Evolutionary conservation across 2,888 invertebrate species (phyloP).

Genomic region (Lasius fuliginosus): DNA sequence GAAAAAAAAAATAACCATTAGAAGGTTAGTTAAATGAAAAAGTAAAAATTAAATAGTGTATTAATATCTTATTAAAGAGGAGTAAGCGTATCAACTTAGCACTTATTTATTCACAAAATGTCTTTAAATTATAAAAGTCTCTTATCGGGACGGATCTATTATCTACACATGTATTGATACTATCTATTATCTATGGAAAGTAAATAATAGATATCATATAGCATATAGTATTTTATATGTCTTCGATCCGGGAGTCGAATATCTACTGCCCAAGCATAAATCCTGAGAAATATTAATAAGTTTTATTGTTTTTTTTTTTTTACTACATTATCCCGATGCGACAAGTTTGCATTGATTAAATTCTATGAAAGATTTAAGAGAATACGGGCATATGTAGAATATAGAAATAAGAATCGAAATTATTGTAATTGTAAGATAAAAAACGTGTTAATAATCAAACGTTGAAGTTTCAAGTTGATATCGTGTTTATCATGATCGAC

Average conservation of each 20-base stretch:
- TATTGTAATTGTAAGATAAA: not conserved
- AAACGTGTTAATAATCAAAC: not conserved
- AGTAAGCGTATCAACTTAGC: not conserved
- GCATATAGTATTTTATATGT: constrained; percentile 22
- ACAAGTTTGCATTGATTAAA: not conserved
- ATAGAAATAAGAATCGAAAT: not conserved
- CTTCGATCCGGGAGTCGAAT: constrained; percentile 1
- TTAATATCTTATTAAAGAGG: not conserved
- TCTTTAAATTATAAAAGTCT: constrained; percentile 8
- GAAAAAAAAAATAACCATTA: not conserved
- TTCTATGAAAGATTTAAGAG: not conserved
- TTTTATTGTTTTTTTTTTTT: not conserved
- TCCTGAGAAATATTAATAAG: constrained; percentile 8
- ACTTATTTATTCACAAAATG: constrained; percentile 17
- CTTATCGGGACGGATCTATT: not conserved
- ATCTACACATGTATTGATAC: not conserved
- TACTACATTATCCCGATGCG: not conserved
- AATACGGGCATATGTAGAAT: not conserved
- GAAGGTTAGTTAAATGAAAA: not conserved
- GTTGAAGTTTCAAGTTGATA: not conserved
- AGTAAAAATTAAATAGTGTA: not conserved
- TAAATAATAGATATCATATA: not conserved
- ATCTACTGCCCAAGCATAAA: not conserved
- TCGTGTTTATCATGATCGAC: not conserved
- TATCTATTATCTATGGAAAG: constrained; percentile 12